phyloP scores from a whole-genome alignment of 2,113 vertebrate species.

The Prietella phreatophila region DNA sequence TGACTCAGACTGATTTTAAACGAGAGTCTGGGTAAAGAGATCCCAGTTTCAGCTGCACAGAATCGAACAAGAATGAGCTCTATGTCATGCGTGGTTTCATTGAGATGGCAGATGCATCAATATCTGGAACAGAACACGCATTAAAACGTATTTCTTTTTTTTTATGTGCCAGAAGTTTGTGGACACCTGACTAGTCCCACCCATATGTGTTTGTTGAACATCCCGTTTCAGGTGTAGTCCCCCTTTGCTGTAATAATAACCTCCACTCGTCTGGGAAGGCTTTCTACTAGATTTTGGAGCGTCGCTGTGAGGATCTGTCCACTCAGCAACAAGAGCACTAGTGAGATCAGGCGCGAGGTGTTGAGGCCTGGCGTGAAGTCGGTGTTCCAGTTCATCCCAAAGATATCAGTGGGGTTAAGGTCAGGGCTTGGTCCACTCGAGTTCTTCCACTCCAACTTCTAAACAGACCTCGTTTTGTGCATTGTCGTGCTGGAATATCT shows the following conservation, averaged over 20 bases:
- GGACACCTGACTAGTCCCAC: not conserved
- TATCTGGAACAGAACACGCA: slow-evolving; percentile 14
- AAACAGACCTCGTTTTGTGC: not conserved
- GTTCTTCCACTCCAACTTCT: not conserved
- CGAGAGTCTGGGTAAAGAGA: not conserved
- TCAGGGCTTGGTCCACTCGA: not conserved
- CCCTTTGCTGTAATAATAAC: not conserved
- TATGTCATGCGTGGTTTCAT: not conserved
- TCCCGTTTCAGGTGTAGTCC: not conserved
- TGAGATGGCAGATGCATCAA: slow-evolving; percentile 5
- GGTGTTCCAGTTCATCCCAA: not conserved
- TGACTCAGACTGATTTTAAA: not conserved
- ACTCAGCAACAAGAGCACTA: not conserved
- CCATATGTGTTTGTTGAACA: not conserved
- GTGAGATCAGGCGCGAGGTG: no score
- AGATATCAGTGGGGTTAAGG: not conserved
- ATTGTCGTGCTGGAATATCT: not conserved
- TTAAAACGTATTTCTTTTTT: no score
- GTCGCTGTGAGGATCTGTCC: not conserved
- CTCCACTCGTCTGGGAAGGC: not conserved
- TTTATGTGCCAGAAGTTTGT: not conserved
- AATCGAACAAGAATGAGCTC: not conserved
- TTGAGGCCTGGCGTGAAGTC: not conserved
- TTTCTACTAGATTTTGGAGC: not conserved
- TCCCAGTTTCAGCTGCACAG: not conserved